These are phyloP conservation scores for Cyanoderma ruficeps DNA, from an alignment of 2,113 vertebrate genomes.

Conservation along the genomic window DNA sequence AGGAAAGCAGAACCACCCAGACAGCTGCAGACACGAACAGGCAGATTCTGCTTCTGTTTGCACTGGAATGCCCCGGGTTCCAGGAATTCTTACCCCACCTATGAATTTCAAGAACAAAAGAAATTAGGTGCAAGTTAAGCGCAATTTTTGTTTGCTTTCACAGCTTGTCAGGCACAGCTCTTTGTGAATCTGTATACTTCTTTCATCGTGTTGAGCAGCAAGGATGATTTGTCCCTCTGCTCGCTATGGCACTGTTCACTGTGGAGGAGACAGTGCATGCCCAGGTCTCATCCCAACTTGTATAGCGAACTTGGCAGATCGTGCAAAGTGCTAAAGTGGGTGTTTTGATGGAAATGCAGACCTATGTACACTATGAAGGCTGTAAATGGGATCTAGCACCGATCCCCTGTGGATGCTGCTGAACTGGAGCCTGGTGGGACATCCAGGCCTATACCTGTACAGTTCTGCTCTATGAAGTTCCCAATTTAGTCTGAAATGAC, in stretches of 20 bases:
- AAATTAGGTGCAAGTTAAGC: background rate
- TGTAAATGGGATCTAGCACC: background rate
- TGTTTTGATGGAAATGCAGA: background rate
- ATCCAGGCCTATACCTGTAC: background rate
- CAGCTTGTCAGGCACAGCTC: background rate
- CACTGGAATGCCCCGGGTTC: background rate
- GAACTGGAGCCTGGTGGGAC: background rate
- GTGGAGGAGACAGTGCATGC: background rate
- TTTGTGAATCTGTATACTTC: background rate
- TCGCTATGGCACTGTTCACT: rapidly evolving
- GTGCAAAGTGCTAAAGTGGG: background rate
- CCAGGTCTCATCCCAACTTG: background rate
- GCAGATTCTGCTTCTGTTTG: background rate
- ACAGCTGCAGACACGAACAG: background rate
- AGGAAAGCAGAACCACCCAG: background rate
- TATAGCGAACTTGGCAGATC: background rate
- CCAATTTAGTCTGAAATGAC: background rate
- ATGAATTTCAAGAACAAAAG: background rate
- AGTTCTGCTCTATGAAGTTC: background rate
- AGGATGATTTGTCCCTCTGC: background rate
- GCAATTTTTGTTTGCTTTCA: background rate
- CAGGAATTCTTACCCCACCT: background rate
- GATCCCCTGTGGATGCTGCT: background rate
- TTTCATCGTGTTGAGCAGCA: background rate
- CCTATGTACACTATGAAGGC: background rate